Conservation (phyloP, 2,888 invertebrate genomes). For the Mellilla xanthometata region DNA sequence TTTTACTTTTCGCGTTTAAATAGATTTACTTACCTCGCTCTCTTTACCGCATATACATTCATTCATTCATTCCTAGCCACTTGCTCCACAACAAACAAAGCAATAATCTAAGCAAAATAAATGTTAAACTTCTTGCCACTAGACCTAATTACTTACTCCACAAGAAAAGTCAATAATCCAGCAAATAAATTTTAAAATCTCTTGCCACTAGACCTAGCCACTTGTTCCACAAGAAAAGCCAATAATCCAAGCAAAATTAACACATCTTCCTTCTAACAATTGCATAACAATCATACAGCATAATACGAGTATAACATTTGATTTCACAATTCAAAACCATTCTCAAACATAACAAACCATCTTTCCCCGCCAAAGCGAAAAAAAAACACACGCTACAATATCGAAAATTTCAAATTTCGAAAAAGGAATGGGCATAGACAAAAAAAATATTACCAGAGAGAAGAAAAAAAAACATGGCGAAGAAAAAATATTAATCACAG, state of each 20-base stretch:
- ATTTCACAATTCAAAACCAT: conserved; percentile 28
- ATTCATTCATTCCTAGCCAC: too few species aligned
- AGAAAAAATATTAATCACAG: conserved; percentile 66
- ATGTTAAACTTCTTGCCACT: too few species aligned
- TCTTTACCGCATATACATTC: too few species aligned
- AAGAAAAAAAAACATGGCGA: conserved; percentile 23
- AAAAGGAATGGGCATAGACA: conserved; percentile 19
- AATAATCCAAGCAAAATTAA: neutral
- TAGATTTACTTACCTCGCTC: too few species aligned
- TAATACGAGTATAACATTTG: neutral
- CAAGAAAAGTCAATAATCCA: too few species aligned
- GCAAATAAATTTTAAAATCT: too few species aligned
- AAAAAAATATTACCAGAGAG: conserved; percentile 32
- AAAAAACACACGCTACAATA: conserved; percentile 8
- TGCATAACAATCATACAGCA: conserved; percentile 3
- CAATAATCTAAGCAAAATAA: too few species aligned
- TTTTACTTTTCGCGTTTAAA: too few species aligned
- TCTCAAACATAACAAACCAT: conserved; percentile 27
- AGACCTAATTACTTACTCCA: too few species aligned
- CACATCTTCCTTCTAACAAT: conserved; percentile 20
- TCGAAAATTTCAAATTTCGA: conserved; percentile 11
- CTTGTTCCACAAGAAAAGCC: too few species aligned
- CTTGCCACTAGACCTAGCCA: too few species aligned
- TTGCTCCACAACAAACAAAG: too few species aligned
- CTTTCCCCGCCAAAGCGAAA: conserved; percentile 26